Evolutionary conservation across 2,888 invertebrate genomes (phyloP).

Genomic region (Panopea generosa): DNA sequence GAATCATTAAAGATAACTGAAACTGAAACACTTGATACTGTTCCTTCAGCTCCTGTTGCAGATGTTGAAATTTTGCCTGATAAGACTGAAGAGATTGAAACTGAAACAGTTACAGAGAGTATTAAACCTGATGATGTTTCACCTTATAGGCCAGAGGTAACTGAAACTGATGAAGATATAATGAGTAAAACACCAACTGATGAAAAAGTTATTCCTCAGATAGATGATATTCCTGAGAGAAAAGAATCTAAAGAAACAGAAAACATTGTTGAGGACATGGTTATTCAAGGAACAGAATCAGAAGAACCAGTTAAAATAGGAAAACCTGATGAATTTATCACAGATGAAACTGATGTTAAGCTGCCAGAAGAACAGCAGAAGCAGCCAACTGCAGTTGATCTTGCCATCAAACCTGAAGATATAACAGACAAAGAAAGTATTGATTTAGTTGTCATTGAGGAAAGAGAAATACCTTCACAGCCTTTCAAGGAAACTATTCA

Average conservation of each 20-base stretch:
- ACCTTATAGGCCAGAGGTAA: constrained; percentile 1
- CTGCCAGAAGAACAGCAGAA: too few species aligned
- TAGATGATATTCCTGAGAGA: too few species aligned
- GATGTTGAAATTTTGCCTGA: constrained; percentile 24
- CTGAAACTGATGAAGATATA: background rate
- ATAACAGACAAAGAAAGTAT: background rate
- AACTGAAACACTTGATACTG: constrained; percentile 4
- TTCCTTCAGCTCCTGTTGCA: background rate
- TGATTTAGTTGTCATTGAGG: background rate
- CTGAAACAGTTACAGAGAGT: constrained; percentile 20
- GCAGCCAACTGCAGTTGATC: background rate
- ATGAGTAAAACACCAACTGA: background rate
- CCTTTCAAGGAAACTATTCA: constrained; percentile 16
- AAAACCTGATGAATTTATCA: too few species aligned
- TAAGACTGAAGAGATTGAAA: constrained; percentile 6
- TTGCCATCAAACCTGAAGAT: background rate
- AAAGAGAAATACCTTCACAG: constrained; percentile 2
- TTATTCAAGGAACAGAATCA: too few species aligned
- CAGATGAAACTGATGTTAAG: background rate
- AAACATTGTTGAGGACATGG: too few species aligned
- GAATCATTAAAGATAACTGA: constrained; percentile 1
- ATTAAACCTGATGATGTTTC: background rate
- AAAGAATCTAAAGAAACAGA: too few species aligned
- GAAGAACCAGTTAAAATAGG: constrained; percentile 12
- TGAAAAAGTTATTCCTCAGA: too few species aligned